Conservation (phyloP, 2,113 vertebrate species). For the Thinocorus orbignyianus region DNA sequence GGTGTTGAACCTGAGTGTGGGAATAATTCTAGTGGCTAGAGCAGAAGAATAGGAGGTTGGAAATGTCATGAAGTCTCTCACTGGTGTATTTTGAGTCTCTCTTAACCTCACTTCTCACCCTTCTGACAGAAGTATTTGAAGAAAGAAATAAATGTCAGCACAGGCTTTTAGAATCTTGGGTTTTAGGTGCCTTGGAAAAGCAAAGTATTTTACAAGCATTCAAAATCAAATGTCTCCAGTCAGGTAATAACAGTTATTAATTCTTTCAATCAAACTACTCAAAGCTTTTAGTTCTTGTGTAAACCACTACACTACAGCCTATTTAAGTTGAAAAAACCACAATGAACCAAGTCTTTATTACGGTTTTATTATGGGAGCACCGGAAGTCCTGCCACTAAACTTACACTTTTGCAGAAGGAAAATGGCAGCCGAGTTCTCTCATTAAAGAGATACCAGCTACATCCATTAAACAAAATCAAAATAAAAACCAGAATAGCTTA, state of each 20-base stretch:
- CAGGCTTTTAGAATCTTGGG: conserved; percentile 1
- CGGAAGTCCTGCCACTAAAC: neutral
- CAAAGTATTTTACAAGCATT: neutral
- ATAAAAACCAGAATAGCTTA: neutral
- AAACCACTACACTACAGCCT: neutral
- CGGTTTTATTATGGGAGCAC: neutral
- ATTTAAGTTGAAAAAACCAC: neutral
- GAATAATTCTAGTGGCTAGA: neutral
- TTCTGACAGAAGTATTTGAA: neutral
- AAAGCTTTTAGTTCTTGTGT: neutral
- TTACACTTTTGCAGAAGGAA: neutral
- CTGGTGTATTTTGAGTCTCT: conserved; percentile 7
- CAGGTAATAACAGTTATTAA: conserved; percentile 52
- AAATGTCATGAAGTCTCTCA: conserved; percentile 27
- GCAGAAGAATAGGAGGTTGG: conserved; percentile 8
- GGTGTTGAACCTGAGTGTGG: neutral
- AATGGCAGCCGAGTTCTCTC: neutral
- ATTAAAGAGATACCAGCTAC: neutral
- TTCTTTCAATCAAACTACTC: neutral
- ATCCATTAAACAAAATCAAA: neutral
- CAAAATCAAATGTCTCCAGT: neutral
- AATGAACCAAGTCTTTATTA: neutral
- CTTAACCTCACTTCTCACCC: conserved; percentile 29
- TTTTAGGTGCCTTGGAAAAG: neutral
- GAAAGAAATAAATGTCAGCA: conserved; percentile 17